Evolutionary conservation across 1,140 invertebrate genomes (phyloP), one percentile per base, ranked within the genome.

Genomic region (Neuroterus valhalla): DNA sequence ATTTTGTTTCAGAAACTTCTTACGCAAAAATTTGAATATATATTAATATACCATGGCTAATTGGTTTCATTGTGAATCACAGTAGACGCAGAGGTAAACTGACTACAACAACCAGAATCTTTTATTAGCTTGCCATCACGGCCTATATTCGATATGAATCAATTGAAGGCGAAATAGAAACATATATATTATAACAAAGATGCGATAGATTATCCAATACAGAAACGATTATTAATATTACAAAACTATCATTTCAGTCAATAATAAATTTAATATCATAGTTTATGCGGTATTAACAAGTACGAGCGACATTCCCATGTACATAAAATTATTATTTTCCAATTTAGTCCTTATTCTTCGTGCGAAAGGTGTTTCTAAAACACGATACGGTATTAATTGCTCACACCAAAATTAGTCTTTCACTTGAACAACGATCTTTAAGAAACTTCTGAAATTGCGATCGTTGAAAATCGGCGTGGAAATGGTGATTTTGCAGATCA

Each of bases 251-350:
- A 62, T 31, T 62, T 26, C 31, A 62, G 31, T 62, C n/a, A 62
- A 31, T 62, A 62, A 26, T 62, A 15, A 62, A 17, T n/a, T 62
- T n/a, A 62, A 62, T 10, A 38, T 38, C 10, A 38, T 38, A 62
- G 21, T 62, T 31, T 62, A 62, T 23, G 72, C 62, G 72, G 74
- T 82, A 78, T 72, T 66, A 78, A 71, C 62, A 72, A 52, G 71
- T 79, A 76, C 66, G 75, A 75, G 43, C 66, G 62, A 83, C 71
- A 81, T 80, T 85, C 78, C 81, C 79, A 80, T 82, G 82, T 82
- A 83, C 81, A 85, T 83, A 83, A 69, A 81, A 67, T 74, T 55
- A 66, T 79, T 71, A 74, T 78, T 69, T 74, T 71, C 38, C 67
- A 38, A 43, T 79, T 71, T 23, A 68, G 74, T 82, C 15, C 5